Conservation (phyloP, 2,888 invertebrate genomes). For the Ethmia dodecea region DNA sequence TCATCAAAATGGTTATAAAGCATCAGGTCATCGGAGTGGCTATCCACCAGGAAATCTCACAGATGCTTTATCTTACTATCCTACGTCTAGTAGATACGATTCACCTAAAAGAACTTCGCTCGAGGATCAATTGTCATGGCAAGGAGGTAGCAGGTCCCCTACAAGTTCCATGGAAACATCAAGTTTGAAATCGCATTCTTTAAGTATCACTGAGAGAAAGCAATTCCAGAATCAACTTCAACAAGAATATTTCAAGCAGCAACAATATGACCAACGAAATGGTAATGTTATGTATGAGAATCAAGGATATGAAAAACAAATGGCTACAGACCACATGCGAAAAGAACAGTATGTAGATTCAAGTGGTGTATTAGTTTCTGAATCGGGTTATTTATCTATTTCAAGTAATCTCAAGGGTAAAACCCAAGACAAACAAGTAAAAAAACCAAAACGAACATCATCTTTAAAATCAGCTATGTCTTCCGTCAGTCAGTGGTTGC, state of each 20-base stretch:
- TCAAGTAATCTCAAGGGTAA: slow-evolving; percentile 80
- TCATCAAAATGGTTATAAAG: slow-evolving; percentile 82
- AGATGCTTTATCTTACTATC: slow-evolving; percentile 89
- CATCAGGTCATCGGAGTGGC: slow-evolving; percentile 80
- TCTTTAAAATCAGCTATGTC: slow-evolving; percentile 89
- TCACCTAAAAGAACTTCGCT: slow-evolving; percentile 73
- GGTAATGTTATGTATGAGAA: slow-evolving; percentile 59
- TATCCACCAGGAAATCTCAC: slow-evolving; percentile 86
- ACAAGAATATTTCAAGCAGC: slow-evolving; percentile 73
- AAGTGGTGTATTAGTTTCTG: slow-evolving; percentile 82
- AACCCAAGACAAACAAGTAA: slow-evolving; percentile 73
- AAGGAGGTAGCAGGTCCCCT: slow-evolving; percentile 76
- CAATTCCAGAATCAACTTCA: slow-evolving; percentile 74
- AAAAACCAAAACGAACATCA: slow-evolving; percentile 84
- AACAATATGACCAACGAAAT: slow-evolving; percentile 72
- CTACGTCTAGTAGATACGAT: slow-evolving; percentile 82
- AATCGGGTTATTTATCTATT: slow-evolving; percentile 87
- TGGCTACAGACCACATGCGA: slow-evolving; percentile 41
- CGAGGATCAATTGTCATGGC: slow-evolving; percentile 80
- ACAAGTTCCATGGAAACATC: slow-evolving; percentile 80
- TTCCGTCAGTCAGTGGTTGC: slow-evolving; percentile 88
- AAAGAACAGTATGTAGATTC: slow-evolving; percentile 67
- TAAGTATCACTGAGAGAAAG: slow-evolving; percentile 73
- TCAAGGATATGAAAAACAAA: slow-evolving; percentile 53
- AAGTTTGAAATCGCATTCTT: slow-evolving; percentile 76